Evolutionary conservation across 1,140 invertebrate species (phyloP).

Genomic region (Leucophenga varia): DNA sequence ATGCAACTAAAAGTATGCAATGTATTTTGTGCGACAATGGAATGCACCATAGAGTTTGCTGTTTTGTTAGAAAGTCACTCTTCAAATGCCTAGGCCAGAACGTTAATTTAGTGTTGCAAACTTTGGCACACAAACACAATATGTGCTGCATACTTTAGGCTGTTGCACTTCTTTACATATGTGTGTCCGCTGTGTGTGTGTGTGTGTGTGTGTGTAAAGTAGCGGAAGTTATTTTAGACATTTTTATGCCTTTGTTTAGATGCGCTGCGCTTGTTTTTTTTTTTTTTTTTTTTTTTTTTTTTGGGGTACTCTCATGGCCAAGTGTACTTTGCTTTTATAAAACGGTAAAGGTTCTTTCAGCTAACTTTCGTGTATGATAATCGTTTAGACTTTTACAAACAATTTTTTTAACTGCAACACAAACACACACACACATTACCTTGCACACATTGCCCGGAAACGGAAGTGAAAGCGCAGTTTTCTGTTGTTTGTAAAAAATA

Average conservation of each 20-base stretch:
- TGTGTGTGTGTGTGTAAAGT: constrained; percentile 16
- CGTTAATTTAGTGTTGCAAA: constrained; percentile 2
- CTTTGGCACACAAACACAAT: not conserved
- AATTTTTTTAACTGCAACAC: constrained; percentile 11
- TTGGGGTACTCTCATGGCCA: not conserved
- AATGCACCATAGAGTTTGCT: too few relatives aligned
- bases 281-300: not conserved
- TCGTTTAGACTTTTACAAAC: constrained; percentile 33
- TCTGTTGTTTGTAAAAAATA: constrained; percentile 24
- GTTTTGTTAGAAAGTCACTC: constrained; percentile 2
- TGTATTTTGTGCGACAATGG: too few relatives aligned
- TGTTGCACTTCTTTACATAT: constrained; percentile 33
- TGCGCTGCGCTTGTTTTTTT: constrained; percentile 17
- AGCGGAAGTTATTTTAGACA: constrained; percentile 40
- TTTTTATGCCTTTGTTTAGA: constrained; percentile 39
- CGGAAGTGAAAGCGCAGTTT: constrained; percentile 41
- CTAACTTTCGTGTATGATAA: constrained; percentile 36
- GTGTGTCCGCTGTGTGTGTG: constrained; percentile 16
- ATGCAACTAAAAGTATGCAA: too few relatives aligned
- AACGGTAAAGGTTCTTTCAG: too few relatives aligned
- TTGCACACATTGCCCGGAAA: constrained; percentile 20
- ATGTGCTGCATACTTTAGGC: constrained; percentile 31
- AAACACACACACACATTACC: constrained; percentile 1
- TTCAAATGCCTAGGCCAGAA: constrained; percentile 2
- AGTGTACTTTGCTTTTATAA: too few relatives aligned